These are phyloP conservation scores for Microctonus hyperodae DNA, from an alignment of 2,888 invertebrate species.

Conservation along the genomic window DNA sequence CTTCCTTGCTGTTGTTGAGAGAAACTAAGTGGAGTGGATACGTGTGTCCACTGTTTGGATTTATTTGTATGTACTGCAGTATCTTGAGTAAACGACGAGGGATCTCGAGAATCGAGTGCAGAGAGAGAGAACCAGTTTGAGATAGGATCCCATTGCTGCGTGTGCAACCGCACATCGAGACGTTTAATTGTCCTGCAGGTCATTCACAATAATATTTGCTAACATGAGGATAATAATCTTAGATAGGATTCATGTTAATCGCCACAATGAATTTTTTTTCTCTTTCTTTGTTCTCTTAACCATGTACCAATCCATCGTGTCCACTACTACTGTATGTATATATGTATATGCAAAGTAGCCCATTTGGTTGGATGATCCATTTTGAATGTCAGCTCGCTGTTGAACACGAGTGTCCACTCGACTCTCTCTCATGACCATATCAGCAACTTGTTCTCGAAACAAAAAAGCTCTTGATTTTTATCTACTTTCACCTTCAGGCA, in stretches of 20 bases:
- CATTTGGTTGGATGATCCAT: constrained; percentile 7
- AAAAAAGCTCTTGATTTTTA: not conserved
- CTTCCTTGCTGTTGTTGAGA: not conserved
- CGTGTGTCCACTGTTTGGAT: constrained; percentile 22
- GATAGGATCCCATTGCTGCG: constrained; percentile 29
- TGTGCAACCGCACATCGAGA: constrained; percentile 42
- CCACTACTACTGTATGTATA: not conserved
- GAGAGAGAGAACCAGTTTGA: constrained; percentile 39
- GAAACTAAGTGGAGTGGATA: constrained; percentile 27
- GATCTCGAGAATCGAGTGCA: constrained; percentile 52
- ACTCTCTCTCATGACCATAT: constrained; percentile 3
- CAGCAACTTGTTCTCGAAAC: constrained; percentile 2
- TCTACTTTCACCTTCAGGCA: not conserved
- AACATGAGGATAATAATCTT: constrained; percentile 52
- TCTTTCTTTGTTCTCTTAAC: not conserved
- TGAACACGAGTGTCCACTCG: constrained; percentile 11
- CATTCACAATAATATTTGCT: constrained; percentile 58
- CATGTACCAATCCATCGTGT: not conserved
- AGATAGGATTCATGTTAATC: constrained; percentile 56
- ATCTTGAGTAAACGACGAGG: constrained; percentile 57
- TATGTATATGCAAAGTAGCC: not conserved
- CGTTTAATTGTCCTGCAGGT: constrained; percentile 50
- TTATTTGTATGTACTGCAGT: constrained; percentile 43
- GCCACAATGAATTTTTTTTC: constrained; percentile 11
- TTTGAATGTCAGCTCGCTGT: constrained; percentile 11